Base-by-base conservation (phyloP, 2,888 invertebrate species). In the Silvanus unidentatus region DNA sequence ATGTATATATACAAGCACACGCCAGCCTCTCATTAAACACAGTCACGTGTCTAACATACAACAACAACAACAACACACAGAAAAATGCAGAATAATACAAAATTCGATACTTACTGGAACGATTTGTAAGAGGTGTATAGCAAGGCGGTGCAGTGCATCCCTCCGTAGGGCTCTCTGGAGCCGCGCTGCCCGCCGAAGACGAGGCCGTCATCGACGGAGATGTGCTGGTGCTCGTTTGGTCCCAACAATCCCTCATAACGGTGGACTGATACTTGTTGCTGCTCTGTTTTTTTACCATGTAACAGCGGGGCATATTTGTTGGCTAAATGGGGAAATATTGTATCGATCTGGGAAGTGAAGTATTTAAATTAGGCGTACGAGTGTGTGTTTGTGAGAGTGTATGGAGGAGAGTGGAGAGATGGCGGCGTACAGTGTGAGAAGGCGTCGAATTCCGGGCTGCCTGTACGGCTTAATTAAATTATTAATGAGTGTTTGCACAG, bases 211-310 rank as follows among this genome's bases (percentile, higher is more conserved):
- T 32, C 42, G 41, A 11, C 48, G 38, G 13, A 11, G 57, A 55
- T 51, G 53, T n/a, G n/a, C n/a, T n/a, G n/a, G n/a, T n/a, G n/a
- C n/a, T 59, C 51, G 47, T 63, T 57, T 73, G 66, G 58, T 57
- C 66, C 70, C 74, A 75, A 62, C 69, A 73, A 48, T 68, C 69
- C 44, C 36, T 42, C 54, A 65, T 73, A 51, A 72, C 72, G 57
- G 72, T 71, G 35, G 49, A 44, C 61, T 65, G 70, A 62, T 61
- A 69, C 68, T 75, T 76, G 71, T 70, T 75, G 74, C 75, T 77
- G 74, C 75, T 77, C 66, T 77, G 73, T 69, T 84, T 83, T 76
- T 83, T 84, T 63, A 83, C 82, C 82, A 84, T 84, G 67, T 84
- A 84, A 68, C 84, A 85, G 66, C 84, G 82, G 72, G 84, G 84